Percentiles rank a stretch among this genome's conserved stretches.
phyloP scores from a whole-genome alignment of 1,140 invertebrate genomes.

The Drosophila simulans region DNA sequence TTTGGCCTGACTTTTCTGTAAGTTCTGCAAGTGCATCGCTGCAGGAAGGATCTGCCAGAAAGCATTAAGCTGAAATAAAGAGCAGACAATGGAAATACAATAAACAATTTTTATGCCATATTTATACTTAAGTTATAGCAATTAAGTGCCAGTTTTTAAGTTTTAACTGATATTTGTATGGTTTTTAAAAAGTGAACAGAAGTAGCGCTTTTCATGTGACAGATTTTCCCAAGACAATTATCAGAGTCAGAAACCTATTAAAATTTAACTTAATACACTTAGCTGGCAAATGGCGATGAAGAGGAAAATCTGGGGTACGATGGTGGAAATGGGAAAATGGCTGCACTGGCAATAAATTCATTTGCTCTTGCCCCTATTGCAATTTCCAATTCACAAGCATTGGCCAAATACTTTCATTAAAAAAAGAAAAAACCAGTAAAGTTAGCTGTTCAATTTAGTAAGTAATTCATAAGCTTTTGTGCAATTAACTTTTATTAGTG shows the following conservation, averaged over 20 bases:
- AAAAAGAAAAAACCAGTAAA: too few species aligned
- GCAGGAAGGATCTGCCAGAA: background rate
- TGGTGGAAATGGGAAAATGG: constrained; percentile 16
- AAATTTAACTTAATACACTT: constrained; percentile 53
- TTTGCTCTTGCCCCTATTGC: background rate
- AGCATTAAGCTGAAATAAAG: background rate
- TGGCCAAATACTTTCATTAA: too few species aligned
- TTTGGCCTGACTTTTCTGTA: constrained; percentile 13
- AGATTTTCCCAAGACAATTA: constrained; percentile 7
- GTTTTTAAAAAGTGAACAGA: too few species aligned
- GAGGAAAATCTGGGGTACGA: background rate
- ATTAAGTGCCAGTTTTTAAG: too few species aligned
- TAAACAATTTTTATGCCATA: too few species aligned
- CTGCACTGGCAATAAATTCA: constrained; percentile 24
- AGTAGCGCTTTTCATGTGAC: too few species aligned
- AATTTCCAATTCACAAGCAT: background rate
- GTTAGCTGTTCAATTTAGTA: too few species aligned
- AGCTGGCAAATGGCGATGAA: constrained; percentile 4
- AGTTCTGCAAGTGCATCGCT: constrained; percentile 10
- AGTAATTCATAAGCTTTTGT: too few species aligned
- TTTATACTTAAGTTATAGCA: too few species aligned
- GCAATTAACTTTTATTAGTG: too few species aligned
- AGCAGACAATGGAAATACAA: background rate
- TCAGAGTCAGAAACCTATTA: constrained; percentile 27
- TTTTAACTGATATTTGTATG: too few species aligned